These are phyloP conservation scores for Pelusios castaneus DNA, from an alignment of 2,113 vertebrate species.

Conservation along the genomic window DNA sequence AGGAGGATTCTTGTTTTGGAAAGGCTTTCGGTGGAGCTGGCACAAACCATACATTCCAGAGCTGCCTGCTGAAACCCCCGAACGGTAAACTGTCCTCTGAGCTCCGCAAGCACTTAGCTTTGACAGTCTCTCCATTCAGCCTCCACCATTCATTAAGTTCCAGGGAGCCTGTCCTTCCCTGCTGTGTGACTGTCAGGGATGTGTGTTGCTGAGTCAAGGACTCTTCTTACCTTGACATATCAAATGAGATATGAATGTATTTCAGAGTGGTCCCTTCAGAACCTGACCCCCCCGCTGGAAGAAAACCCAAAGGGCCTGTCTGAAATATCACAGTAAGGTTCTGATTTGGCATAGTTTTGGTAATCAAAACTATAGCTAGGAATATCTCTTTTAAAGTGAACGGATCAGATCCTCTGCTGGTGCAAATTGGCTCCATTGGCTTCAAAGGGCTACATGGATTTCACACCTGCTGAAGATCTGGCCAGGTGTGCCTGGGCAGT, in stretches of 20 bases:
- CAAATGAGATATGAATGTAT: not conserved
- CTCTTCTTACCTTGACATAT: not conserved
- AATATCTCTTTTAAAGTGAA: accelerated
- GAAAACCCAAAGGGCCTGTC: not conserved
- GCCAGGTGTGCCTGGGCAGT: not conserved
- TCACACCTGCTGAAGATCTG: not conserved
- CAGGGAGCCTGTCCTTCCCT: not conserved
- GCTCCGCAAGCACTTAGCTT: not conserved
- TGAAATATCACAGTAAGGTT: not conserved
- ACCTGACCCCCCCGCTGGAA: not conserved
- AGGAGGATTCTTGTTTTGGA: conserved; percentile 81
- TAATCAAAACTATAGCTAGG: not conserved
- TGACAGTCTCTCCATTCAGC: conserved; percentile 6
- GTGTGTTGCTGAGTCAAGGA: not conserved
- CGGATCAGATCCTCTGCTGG: accelerated
- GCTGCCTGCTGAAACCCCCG: conserved; percentile 79
- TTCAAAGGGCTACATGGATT: too few relatives aligned
- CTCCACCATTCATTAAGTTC: conserved; percentile 12
- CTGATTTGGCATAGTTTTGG: not conserved
- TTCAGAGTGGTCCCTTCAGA: not conserved
- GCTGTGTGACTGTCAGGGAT: accelerated
- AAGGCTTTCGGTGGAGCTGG: conserved; percentile 87
- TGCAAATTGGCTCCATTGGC: not conserved
- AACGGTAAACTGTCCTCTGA: conserved; percentile 57
- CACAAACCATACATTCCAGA: conserved; percentile 82